Evolutionary conservation across 2,888 invertebrate species (phyloP), one percentile per base, ranked within the genome.

Genomic region (Ophioninae sp.): DNA sequence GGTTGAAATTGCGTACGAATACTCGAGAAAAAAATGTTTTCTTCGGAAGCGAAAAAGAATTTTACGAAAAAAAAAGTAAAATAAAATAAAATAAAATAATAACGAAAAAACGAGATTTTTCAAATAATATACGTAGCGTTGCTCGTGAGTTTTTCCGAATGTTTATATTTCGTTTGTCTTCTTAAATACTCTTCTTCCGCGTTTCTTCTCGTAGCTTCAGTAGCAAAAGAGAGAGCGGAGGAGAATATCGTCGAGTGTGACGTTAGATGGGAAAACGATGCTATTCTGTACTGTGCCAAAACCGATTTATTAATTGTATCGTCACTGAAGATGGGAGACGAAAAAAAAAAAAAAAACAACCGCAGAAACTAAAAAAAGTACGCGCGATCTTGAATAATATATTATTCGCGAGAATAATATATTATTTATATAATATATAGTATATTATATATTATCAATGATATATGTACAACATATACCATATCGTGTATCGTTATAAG

Each of bases 211-310:
- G 57, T 78, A 81, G 83, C 59, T 44, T 10, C 8, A 7, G 8
- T 2, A 10, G 72, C 62, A 64, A 73, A 73, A 77, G 72, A 64
- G 76, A 77, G 62, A 44, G 68, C 75, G 65, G 59, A 79, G 65
- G n/a, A 62, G 61, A 61, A 41, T 30, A 30, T 69, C 75, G 75
- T 70, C 62, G 67, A 44, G 70, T 62, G 59, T 69, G 67, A 74
- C 79, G 74, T 65, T 79, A 59, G 59, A 76, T 76, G 79, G 83
- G 82, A 84, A 86, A 87, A 86, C 85, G 87, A 87, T 88, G 86
- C 86, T 88, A 88, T 87, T 89, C 87, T 90, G 86, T 88, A 89
- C 86, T 89, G 89, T 89, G 89, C 89, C 91, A 90, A 91, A 89
- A 88, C 86, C 79, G 80, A 89, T 87, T 86, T 83, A 87, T 67